Base-by-base conservation (phyloP, 2,888 invertebrate genomes). In the Junonia oenone region DNA sequence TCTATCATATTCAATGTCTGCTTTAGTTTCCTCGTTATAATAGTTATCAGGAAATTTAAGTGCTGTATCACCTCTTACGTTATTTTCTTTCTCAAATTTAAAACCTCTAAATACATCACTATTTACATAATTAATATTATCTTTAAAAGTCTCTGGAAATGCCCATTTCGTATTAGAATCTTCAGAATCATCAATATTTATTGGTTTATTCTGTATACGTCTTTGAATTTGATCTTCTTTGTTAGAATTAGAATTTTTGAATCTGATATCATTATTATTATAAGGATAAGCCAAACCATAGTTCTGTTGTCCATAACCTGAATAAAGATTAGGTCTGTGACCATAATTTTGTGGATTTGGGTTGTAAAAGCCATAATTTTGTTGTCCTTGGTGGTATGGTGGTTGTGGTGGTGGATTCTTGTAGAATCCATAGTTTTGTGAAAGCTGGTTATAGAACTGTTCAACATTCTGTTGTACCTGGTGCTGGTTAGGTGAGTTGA, bases 401-500 rank as follows among this genome's bases (percentile, higher is more conserved):
- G 22, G 5, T 22, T 3, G 5, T 22, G 22, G n/a, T n/a, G n/a
- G n/a, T n/a, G n/a, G n/a, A 22, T 22, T 22, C 2, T 22, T 22
- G 22, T 22, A 22, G 0, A 57, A 22, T 0, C 67, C 73, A 52
- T 70, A 70, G 37, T 73, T 74, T 46, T 65, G 65, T 2, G 74
- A 65, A 0, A 85, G 67, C 43, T 84, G 82, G 49, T 81, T 73
- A 48, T 85, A 86, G 49, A 88, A 83, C 58, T 90, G 86, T 46
- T 87, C 74, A 0, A 88, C 48, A 50, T 81, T 78, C 33, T 83
- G 84, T 14, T 68, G 69, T 6, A 55, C 66, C 22, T 51, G 62
- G 19, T 61, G 85, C 22, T 51, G 62, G 19, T 61, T 85, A 51
- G 91, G 91, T 38, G 90, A 91, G 61, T 91, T 93, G 72, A 96